phyloP scores from a whole-genome alignment of 1,140 invertebrate species.

The Trachymyrmex septentrionalis region DNA sequence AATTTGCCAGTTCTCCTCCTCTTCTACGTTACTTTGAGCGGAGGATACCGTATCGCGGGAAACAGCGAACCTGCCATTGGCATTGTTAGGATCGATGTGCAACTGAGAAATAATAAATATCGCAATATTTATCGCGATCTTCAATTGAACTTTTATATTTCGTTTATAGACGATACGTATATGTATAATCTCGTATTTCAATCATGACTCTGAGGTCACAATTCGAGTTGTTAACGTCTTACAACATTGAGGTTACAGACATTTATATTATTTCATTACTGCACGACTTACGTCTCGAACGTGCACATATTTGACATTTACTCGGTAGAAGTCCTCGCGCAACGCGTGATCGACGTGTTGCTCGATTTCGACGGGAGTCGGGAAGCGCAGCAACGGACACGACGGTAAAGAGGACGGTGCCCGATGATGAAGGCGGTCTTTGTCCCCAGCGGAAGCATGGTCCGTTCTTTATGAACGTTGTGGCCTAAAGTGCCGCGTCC shows the following conservation, averaged over 20 bases:
- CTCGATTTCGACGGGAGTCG: slow-evolving; percentile 48
- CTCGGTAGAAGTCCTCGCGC: neutral
- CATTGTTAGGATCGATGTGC: slow-evolving; percentile 22
- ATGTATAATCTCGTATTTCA: neutral
- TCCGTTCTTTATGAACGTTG: slow-evolving; percentile 79
- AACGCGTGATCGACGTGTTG: neutral
- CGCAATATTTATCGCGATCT: neutral
- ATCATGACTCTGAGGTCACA: neutral
- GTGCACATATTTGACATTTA: slow-evolving; percentile 17
- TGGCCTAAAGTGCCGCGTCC: slow-evolving; percentile 73
- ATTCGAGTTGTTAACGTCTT: neutral
- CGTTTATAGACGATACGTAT: too few species aligned
- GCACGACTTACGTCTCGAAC: neutral
- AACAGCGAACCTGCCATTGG: slow-evolving; percentile 11
- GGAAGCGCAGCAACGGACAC: slow-evolving; percentile 63
- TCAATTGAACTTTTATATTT: neutral
- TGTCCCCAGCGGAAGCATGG: slow-evolving; percentile 82
- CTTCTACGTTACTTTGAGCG: slow-evolving; percentile 43
- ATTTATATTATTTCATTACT: slow-evolving; percentile 20
- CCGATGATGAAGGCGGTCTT: slow-evolving; percentile 80
- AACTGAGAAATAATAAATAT: neutral
- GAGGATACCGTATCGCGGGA: slow-evolving; percentile 50
- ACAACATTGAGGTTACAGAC: neutral
- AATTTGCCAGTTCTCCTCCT: slow-evolving; percentile 78
- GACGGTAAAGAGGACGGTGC: slow-evolving; percentile 68